Percentiles rank a stretch among this genome's conserved stretches.
These are phyloP conservation scores for Athripsodes cinereus DNA, from an alignment of 2,888 invertebrate species.

Conservation along the genomic window DNA sequence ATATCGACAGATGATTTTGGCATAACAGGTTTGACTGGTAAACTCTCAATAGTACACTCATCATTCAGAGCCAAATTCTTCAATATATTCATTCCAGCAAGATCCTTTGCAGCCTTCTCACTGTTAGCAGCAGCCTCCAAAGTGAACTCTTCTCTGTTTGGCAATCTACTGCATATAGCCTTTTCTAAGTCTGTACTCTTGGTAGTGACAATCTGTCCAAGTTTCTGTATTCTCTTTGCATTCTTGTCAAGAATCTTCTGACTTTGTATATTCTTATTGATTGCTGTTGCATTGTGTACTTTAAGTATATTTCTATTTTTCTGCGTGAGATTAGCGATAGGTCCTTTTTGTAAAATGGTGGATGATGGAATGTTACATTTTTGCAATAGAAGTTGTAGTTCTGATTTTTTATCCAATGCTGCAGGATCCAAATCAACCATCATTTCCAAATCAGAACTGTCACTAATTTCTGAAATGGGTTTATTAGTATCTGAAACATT, in stretches of 20 bases:
- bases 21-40: constrained; percentile 40
- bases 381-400: constrained; percentile 44
- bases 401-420: constrained; percentile 44
- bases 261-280: constrained; percentile 40
- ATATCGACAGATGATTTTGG: constrained; percentile 42
- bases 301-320: constrained; percentile 42
- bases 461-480: constrained; percentile 14
- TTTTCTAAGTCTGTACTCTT: constrained; percentile 17
- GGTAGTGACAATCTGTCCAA: constrained; percentile 40
- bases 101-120: constrained; percentile 29
- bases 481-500: constrained; percentile 6
- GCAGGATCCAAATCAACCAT: constrained; percentile 38
- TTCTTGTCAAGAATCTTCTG: constrained; percentile 45
- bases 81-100: constrained; percentile 30
- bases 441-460: constrained; percentile 24
- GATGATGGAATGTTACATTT: constrained; percentile 49
- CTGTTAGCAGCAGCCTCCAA: constrained; percentile 20
- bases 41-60: constrained; percentile 53
- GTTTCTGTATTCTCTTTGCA: constrained; percentile 42
- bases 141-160: constrained; percentile 34
- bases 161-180: constrained; percentile 10
- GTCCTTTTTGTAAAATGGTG: constrained; percentile 38
- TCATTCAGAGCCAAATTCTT: constrained; percentile 51
- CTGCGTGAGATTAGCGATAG: constrained; percentile 37
- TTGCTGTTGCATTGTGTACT: constrained; percentile 36